Conservation (phyloP, 2,888 invertebrate genomes). For the Imbricaverruca yamaguchii region DNA sequence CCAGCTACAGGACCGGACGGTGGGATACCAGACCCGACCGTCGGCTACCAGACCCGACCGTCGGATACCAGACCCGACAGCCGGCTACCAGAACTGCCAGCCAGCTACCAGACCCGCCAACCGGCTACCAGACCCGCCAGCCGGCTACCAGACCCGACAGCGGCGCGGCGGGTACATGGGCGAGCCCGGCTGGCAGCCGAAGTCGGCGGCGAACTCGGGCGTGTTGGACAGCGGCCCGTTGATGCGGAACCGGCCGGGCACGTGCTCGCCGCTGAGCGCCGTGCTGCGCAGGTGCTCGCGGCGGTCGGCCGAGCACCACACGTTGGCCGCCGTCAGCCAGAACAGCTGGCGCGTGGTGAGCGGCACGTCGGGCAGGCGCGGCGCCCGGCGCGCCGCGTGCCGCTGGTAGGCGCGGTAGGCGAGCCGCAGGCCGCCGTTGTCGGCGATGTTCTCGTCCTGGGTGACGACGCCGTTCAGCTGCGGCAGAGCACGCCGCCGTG, state of each 20-base stretch:
- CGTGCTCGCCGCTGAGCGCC: conserved; percentile 62
- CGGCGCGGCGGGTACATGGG: conserved; percentile 20
- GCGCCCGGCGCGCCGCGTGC: conserved; percentile 46
- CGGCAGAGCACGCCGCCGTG: not conserved
- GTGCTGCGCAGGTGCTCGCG: conserved; percentile 63
- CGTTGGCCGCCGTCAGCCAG: conserved; percentile 76
- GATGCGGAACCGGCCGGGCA: conserved; percentile 50
- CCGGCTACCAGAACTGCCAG: no score
- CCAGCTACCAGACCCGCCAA: no score
- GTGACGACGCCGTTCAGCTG: conserved; percentile 44
- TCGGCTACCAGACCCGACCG: no score
- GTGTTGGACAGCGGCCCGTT: conserved; percentile 55
- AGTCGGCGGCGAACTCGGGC: conserved; percentile 45
- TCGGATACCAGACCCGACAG: no score
- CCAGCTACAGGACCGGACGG: no score
- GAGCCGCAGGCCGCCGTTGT: conserved; percentile 47
- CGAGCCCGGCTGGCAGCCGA: conserved; percentile 2
- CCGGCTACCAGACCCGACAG: conserved; percentile 23
- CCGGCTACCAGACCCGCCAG: no score
- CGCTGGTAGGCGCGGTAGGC: conserved; percentile 30
- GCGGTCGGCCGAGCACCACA: conserved; percentile 74
- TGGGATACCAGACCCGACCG: no score
- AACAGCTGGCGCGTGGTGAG: conserved; percentile 47
- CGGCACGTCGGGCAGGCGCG: conserved; percentile 59
- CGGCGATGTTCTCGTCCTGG: conserved; percentile 48